A percentile compares a stretch with the other conserved stretches of the same genome.
phyloP scores from a whole-genome alignment of 2,888 invertebrate genomes.

The Pilophorus perplexus region DNA sequence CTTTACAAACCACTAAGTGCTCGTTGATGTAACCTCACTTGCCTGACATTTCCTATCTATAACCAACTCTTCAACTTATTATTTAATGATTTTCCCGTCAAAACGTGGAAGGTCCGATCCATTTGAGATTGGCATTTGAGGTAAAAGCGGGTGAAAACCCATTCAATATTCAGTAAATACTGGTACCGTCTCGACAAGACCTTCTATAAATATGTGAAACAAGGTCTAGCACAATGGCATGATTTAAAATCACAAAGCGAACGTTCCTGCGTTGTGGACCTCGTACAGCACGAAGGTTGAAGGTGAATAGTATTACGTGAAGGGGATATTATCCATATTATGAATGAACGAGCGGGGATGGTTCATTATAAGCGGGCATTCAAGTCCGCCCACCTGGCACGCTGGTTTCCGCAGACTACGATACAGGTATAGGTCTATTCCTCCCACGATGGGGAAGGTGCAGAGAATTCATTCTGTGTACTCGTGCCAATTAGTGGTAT shows the following conservation, averaged over 20 bases:
- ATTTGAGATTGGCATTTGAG: too few relatives aligned
- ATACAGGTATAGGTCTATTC: too few relatives aligned
- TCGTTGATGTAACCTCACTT: too few relatives aligned
- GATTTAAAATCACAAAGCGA: constrained; percentile 1
- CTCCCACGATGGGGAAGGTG: background rate
- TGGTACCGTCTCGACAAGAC: too few relatives aligned
- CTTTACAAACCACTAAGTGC: too few relatives aligned
- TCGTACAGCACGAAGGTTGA: constrained; percentile 4
- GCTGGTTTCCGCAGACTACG: background rate
- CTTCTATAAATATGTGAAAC: constrained; percentile 7
- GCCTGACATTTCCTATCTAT: too few relatives aligned
- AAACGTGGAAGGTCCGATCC: too few relatives aligned
- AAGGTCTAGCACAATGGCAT: constrained; percentile 3
- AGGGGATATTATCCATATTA: constrained; percentile 17
- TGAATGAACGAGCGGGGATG: constrained; percentile 8
- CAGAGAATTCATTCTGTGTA: constrained; percentile 17
- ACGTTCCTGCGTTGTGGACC: background rate
- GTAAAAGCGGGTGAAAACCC: too few relatives aligned
- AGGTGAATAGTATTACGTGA: constrained; percentile 6
- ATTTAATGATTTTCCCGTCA: too few relatives aligned
- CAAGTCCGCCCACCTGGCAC: background rate
- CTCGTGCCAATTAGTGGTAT: too few relatives aligned
- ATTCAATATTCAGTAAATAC: too few relatives aligned
- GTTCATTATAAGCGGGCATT: background rate
- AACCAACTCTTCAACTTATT: too few relatives aligned